Evolutionary conservation across 2,797 vertebrate species (phyloP), one percentile per base, ranked within the genome.

Genomic region (Pangasius macronema): DNA sequence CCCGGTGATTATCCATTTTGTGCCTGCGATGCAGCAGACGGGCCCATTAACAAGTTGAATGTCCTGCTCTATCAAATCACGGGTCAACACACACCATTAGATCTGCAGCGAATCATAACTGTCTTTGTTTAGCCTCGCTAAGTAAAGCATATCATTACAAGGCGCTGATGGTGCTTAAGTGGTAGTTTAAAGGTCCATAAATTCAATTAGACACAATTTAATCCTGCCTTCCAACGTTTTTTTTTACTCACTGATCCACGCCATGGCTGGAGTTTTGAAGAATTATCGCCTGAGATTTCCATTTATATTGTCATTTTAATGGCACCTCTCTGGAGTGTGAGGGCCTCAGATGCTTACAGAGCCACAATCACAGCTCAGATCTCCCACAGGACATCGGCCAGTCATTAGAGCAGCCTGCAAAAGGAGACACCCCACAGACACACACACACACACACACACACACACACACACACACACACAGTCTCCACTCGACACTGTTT

Each of bases 291-390:
- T 88, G 94, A 94, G 95, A 95, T 96, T 96, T 96, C 95, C 95
- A 97, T 96, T 96, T 97, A 97, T 97, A 96, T 96, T 97, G 94
- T 95, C 92, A 92, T 94, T 96, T 96, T 96, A 96, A 96, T 97
- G 95, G 95, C 93, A 91, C 93, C 85, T 90, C 91, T 92, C 90
- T 88, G 89, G 91, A 90, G 91, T 85, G 91, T 88, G 91, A 92
- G 93, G 93, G 95, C 94, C 97, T 97, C 96, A 96, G 97, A 97
- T 97, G 96, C 95, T 95, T 94, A 91, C 91, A 0, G 94, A 93
- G 95, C 94, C 92, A 91, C 96, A 96, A 96, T 94, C 94, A 93
- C 92, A 93, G 93, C 92, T 90, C 89, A 59, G 83, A 57, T 95
- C 95, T 93, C 94, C 96, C 95, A 90, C 85, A 94, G 95, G 96